Evolutionary conservation across 53 echinoderm and acorn worm genomes (phyloP), one percentile per base, ranked within the genome.

Genomic region (Glandiceps talaboti): DNA sequence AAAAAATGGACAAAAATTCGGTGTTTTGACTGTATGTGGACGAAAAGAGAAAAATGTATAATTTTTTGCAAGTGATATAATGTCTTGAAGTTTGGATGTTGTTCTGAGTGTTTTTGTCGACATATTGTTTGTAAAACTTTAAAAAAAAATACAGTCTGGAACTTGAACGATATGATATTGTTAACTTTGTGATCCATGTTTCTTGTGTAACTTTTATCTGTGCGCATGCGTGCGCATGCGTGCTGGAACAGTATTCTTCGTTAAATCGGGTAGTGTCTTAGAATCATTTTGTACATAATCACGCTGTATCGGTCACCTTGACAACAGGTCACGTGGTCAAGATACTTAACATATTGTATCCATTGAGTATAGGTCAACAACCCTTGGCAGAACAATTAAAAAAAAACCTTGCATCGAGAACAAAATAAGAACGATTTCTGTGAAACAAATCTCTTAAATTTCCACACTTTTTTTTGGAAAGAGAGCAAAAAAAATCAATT

Each of bases 231-330:
- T n/a, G 20, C 64, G 20, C 64, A 45, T 20, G 64, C 64, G 20
- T 45, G 64, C 64, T 45, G 6, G 20, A 45, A 12, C 64, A 45
- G 64, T 45, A 45, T 45, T 45, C 64, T 12, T 12, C 20, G 64
- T 45, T 6, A 20, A 45, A 45, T 45, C 64, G 64, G 64, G 64
- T 45, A 45, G 64, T 45, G 6, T 45, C 64, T 45, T 45, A 45
- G 64, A 45, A 12, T 12, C 64, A 45, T 45, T 45, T 45, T 45
- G 64, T 45, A 45, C 64, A 45, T 45, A 45, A 12, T 45, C 64
- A 45, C 64, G 64, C 64, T 45, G 64, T 45, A 45, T 45, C 64
- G 64, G 64, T 45, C 64, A 45, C 64, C 64, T 45, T 45, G 64
- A 45, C 64, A 45, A 45, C 20, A 6, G 20, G 64, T 45, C 64